Percentiles rank a stretch among this genome's conserved stretches.
Evolutionary conservation across 1,140 invertebrate genomes (phyloP).

Genomic region (Arion vulgaris): DNA sequence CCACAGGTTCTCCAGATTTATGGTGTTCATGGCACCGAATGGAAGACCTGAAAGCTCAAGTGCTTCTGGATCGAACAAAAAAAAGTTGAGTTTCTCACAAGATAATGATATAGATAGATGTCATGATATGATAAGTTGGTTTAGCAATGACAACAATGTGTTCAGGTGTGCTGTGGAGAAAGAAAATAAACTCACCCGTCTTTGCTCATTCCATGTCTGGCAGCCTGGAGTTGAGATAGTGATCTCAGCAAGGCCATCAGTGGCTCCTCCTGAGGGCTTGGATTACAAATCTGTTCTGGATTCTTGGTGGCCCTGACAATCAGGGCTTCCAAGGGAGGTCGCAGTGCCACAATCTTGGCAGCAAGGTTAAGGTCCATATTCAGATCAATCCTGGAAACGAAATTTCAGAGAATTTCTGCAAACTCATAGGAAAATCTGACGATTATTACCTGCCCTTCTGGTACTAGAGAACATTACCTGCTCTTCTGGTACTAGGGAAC

Average conservation of each 20-base stretch:
- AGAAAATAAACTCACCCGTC: constrained; percentile 50
- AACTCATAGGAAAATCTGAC: neutral
- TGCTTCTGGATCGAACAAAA: too few species aligned
- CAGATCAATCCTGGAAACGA: constrained; percentile 83
- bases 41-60: too few species aligned
- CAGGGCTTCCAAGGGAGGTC: constrained; percentile 89
- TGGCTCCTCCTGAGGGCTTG: constrained; percentile 58
- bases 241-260: constrained; percentile 64
- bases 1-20: too few species aligned
- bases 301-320: constrained; percentile 84
- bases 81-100: too few species aligned
- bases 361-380: constrained; percentile 86
- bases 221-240: constrained; percentile 63
- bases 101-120: too few species aligned
- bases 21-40: too few species aligned
- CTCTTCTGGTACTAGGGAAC: too few species aligned
- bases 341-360: constrained; percentile 85
- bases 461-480: too few species aligned
- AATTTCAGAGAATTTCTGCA: too few species aligned
- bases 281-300: constrained; percentile 77
- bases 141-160: too few species aligned
- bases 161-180: too few species aligned
- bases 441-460: neutral
- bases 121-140: too few species aligned
- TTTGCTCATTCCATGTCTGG: constrained; percentile 50